These are phyloP conservation scores for Helicolenus hilgendorfi DNA, from an alignment of 2,797 vertebrate species.

Conservation along the genomic window DNA sequence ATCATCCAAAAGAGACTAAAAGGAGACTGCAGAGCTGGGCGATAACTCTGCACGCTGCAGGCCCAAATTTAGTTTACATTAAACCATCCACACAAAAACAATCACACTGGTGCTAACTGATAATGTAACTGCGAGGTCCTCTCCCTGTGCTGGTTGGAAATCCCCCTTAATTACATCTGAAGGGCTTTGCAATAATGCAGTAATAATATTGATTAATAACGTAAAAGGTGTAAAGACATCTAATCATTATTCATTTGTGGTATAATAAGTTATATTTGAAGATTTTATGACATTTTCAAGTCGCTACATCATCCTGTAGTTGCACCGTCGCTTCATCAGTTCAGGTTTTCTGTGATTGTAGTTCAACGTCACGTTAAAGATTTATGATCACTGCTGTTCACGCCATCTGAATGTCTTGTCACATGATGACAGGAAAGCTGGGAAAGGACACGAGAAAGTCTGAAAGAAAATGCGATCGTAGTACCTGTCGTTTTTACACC, in stretches of 20 bases:
- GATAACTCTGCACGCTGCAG: background rate
- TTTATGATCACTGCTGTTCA: constrained; percentile 3
- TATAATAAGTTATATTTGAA: background rate
- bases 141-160: background rate
- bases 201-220: background rate
- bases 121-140: background rate
- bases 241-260: background rate
- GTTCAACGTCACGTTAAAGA: background rate
- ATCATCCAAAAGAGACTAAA: background rate
- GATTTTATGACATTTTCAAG: background rate
- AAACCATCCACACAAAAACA: background rate
- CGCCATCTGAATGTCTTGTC: constrained; percentile 55
- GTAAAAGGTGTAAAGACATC: background rate
- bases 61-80: background rate
- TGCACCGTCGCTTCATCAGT: background rate
- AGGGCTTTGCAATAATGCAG: background rate
- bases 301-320: background rate
- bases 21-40: background rate
- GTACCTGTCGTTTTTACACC: background rate
- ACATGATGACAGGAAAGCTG: background rate
- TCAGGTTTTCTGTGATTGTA: background rate
- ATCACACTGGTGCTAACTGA: background rate
- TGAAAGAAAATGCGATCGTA: background rate
- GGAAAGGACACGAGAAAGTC: background rate
- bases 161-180: background rate